Conservation (phyloP, 1,140 invertebrate genomes). For the Drosophila pectinifera region DNA sequence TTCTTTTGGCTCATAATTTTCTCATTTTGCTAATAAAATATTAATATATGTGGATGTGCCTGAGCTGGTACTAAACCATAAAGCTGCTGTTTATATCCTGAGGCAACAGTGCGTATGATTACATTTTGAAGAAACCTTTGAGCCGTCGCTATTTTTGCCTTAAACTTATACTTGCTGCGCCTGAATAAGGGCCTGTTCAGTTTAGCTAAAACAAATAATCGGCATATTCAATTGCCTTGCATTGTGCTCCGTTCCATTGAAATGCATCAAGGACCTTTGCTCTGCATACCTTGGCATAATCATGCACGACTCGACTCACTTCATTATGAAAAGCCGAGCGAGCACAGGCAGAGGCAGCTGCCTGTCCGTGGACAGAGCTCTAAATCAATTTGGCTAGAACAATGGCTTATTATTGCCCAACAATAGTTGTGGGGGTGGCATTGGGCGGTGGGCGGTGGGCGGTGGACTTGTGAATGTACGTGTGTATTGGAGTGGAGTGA, state of each 20-base stretch:
- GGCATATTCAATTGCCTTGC: conserved; percentile 31
- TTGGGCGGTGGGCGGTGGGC: conserved; percentile 23
- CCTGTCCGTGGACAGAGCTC: conserved; percentile 49
- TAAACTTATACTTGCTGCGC: not conserved
- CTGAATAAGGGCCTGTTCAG: conserved; percentile 10
- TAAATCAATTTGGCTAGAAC: conserved; percentile 73
- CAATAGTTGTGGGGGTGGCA: conserved; percentile 41
- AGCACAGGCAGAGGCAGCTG: conserved; percentile 16
- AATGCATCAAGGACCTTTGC: conserved; percentile 16
- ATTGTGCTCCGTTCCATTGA: conserved; percentile 21
- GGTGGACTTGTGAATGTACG: conserved; percentile 12
- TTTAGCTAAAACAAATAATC: conserved; percentile 39
- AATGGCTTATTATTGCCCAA: conserved; percentile 66
- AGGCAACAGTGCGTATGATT: conserved; percentile 44
- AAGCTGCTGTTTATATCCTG: not conserved
- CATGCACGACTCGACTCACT: conserved; percentile 39
- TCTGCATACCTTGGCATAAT: conserved; percentile 43
- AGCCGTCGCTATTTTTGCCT: conserved; percentile 6
- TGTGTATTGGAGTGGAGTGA: conserved; percentile 17
- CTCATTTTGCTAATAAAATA: not conserved
- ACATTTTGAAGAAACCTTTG: not conserved
- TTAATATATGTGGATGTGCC: conserved; percentile 7
- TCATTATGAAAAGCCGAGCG: conserved; percentile 39
- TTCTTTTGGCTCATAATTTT: not conserved
- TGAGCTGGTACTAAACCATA: conserved; percentile 2